Conservation (phyloP, 2,888 invertebrate genomes). For the Petrophora chlorosata region DNA sequence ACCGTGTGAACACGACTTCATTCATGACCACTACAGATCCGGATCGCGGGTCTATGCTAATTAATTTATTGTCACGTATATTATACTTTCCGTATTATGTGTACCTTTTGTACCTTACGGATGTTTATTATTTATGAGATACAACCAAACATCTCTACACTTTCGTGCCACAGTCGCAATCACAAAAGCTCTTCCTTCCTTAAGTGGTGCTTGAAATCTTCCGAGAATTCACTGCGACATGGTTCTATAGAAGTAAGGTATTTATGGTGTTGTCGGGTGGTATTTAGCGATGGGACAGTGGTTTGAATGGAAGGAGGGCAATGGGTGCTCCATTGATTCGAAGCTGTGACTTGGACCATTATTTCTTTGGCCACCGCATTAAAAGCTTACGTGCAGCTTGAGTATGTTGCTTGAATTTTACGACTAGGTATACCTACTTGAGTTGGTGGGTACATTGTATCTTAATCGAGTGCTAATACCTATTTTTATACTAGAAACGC, state of each 20-base stretch:
- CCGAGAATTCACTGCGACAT: constrained; percentile 1
- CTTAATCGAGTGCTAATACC: no score
- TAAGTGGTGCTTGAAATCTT: neutral
- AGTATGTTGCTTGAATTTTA: neutral
- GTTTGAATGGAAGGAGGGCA: constrained; percentile 30
- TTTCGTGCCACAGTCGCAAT: constrained; percentile 9
- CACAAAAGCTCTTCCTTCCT: neutral
- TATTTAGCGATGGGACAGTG: constrained; percentile 23
- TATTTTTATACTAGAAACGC: no score
- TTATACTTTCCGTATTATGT: constrained; percentile 38
- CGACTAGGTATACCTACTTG: no score
- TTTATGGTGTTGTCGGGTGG: constrained; percentile 16
- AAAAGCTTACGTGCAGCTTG: constrained; percentile 7
- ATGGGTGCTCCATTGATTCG: constrained; percentile 30
- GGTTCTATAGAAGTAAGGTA: constrained; percentile 7
- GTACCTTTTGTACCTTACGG: constrained; percentile 44
- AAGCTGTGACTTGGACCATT: constrained; percentile 9
- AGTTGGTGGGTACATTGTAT: no score
- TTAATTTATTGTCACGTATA: constrained; percentile 69
- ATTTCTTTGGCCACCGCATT: constrained; percentile 15
- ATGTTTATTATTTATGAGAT: constrained; percentile 51
- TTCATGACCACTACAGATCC: constrained; percentile 32
- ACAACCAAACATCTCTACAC: neutral
- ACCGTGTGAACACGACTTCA: constrained; percentile 22
- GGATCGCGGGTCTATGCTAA: constrained; percentile 59